Percentiles rank a stretch among this genome's conserved stretches.
Evolutionary conservation across 1,140 invertebrate species (phyloP).

Genomic region (Musca vetustissima): DNA sequence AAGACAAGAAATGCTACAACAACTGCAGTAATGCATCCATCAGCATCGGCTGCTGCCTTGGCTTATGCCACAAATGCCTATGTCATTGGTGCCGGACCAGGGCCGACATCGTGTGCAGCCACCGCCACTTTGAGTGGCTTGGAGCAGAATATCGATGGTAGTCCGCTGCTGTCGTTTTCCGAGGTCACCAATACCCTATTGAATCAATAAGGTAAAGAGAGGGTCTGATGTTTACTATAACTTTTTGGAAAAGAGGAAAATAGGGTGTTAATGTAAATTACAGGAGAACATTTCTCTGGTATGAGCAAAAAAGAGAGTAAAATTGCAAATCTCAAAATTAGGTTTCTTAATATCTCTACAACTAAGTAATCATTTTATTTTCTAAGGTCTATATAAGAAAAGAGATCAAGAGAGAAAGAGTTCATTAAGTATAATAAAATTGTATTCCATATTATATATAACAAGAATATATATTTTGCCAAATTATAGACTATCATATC

Average conservation of each 20-base stretch:
- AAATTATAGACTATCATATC: conserved; percentile 53
- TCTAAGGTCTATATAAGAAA: too few species aligned
- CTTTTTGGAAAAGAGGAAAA: background rate
- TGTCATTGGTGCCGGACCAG: conserved; percentile 18
- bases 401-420: background rate
- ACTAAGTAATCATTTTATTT: too few species aligned
- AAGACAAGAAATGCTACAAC: background rate
- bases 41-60: conserved; percentile 55
- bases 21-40: conserved; percentile 35
- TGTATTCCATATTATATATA: background rate
- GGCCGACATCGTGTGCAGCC: conserved; percentile 52
- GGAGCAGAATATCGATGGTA: conserved; percentile 62
- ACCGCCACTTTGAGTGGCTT: conserved; percentile 45
- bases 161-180: conserved; percentile 80
- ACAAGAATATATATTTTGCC: conserved; percentile 48
- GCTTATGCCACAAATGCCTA: conserved; percentile 46
- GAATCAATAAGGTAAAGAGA: conserved; percentile 60
- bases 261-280: background rate
- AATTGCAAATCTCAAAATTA: too few species aligned
- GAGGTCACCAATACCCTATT: conserved; percentile 79
- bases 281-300: too few species aligned
- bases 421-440: conserved; percentile 8
- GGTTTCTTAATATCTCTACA: too few species aligned
- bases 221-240: too few species aligned
- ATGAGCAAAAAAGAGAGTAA: background rate